A percentile compares a stretch with the other conserved stretches of the same genome.
phyloP scores from a whole-genome alignment of 2,113 vertebrate species.

The Gnathonemus longibarbis region DNA sequence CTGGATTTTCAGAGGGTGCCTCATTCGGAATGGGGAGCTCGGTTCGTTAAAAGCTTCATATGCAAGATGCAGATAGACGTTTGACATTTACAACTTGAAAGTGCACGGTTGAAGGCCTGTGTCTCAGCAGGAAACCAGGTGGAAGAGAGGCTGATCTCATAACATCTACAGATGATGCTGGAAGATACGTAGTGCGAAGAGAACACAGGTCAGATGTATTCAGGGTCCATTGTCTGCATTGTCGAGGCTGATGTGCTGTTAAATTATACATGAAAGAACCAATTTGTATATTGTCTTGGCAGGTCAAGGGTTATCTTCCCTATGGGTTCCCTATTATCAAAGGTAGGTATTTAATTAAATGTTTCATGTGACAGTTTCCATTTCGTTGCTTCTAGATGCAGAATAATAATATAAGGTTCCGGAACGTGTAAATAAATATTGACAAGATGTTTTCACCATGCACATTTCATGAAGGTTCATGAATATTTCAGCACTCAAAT shows the following conservation, averaged over 20 bases:
- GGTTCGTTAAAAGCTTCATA: neutral
- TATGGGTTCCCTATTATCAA: neutral
- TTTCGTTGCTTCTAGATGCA: neutral
- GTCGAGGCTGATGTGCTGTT: neutral
- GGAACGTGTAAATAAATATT: slow-evolving; percentile 5
- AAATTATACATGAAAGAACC: slow-evolving; percentile 12
- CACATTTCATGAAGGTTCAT: neutral
- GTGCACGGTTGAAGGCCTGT: neutral
- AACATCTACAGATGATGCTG: neutral
- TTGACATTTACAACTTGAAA: neutral
- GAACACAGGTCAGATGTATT: neutral
- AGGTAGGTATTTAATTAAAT: neutral
- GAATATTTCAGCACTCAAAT: slow-evolving; percentile 8
- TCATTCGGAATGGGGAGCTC: neutral
- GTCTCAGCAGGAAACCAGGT: neutral
- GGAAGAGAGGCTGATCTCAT: neutral
- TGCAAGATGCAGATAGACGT: neutral
- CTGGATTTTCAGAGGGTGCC: neutral
- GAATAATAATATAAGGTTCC: neutral
- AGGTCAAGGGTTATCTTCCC: neutral
- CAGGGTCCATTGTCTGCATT: neutral
- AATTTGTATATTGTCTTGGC: neutral
- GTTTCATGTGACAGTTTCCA: slow-evolving; percentile 2
- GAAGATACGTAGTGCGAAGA: neutral
- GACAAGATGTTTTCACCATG: neutral